Conservation (phyloP, 2,797 vertebrate species). For the Eremophila alpestris region DNA sequence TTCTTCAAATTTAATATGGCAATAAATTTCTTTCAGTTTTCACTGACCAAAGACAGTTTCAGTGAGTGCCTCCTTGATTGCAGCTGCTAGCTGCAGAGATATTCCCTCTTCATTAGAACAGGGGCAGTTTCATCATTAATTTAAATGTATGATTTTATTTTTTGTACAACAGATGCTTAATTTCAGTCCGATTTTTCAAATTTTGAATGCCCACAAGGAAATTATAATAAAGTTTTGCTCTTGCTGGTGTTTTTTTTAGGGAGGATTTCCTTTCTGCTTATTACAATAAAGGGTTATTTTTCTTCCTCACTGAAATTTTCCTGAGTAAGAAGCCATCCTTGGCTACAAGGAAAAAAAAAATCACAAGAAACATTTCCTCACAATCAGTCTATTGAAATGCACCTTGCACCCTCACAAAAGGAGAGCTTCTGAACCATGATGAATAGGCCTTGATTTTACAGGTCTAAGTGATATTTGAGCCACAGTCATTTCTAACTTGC, state of each 20-base stretch:
- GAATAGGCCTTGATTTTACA: slow-evolving; percentile 43
- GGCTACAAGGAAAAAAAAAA: background rate
- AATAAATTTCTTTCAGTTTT: background rate
- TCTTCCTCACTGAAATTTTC: background rate
- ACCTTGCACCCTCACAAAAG: background rate
- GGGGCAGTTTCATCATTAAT: slow-evolving; percentile 6
- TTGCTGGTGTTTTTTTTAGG: background rate
- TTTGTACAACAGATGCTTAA: background rate
- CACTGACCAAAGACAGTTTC: background rate
- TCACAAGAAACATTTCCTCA: background rate
- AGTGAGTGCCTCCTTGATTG: slow-evolving; percentile 6
- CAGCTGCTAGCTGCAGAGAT: background rate
- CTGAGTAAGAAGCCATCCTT: background rate
- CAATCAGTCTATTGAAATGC: slow-evolving; percentile 18
- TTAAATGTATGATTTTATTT: background rate
- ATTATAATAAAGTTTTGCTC: background rate
- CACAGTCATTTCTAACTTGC: background rate
- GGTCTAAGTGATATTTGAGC: background rate
- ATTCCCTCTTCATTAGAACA: background rate
- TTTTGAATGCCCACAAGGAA: background rate
- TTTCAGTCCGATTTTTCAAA: background rate
- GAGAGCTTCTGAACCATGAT: background rate
- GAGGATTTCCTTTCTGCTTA: background rate
- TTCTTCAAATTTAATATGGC: background rate
- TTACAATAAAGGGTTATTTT: background rate